A percentile compares a stretch with the other conserved stretches of the same genome.
phyloP scores from a whole-genome alignment of 2,113 vertebrate species.

The Dipodomys ordii region DNA sequence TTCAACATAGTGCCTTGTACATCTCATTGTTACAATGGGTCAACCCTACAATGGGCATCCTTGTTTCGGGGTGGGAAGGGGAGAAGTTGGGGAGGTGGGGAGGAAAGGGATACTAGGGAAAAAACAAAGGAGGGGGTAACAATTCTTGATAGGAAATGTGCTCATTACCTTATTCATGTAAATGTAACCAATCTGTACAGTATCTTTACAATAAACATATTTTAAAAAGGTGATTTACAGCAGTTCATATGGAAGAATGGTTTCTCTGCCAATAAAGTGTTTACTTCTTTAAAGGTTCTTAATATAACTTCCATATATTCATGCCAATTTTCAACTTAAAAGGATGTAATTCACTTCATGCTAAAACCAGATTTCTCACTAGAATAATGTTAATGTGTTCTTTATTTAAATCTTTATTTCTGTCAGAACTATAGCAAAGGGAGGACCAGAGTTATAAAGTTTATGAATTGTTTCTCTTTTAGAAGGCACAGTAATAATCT shows the following conservation, averaged over 20 bases:
- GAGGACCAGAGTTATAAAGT: background rate
- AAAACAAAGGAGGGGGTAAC: too few species aligned
- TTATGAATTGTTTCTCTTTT: background rate
- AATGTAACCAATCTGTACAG: too few species aligned
- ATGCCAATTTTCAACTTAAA: background rate
- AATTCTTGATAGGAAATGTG: too few species aligned
- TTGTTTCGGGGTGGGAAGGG: too few species aligned
- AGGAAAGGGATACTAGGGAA: too few species aligned
- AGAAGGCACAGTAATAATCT: background rate
- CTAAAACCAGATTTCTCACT: background rate
- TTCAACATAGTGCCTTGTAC: too few species aligned
- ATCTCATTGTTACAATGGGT: too few species aligned
- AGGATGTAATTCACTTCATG: background rate
- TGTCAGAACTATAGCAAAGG: background rate
- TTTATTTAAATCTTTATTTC: background rate
- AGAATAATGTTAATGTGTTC: background rate
- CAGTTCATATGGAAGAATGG: background rate
- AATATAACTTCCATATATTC: background rate
- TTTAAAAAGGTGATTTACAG: background rate
- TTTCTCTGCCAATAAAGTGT: background rate
- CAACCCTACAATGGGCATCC: too few species aligned
- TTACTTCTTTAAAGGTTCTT: background rate
- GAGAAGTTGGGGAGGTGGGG: too few species aligned
- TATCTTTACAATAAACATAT: too few species aligned
- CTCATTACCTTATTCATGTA: too few species aligned